Evolutionary conservation across 2,113 vertebrate genomes (phyloP).

Genomic region (Muntiacus muntjak): DNA sequence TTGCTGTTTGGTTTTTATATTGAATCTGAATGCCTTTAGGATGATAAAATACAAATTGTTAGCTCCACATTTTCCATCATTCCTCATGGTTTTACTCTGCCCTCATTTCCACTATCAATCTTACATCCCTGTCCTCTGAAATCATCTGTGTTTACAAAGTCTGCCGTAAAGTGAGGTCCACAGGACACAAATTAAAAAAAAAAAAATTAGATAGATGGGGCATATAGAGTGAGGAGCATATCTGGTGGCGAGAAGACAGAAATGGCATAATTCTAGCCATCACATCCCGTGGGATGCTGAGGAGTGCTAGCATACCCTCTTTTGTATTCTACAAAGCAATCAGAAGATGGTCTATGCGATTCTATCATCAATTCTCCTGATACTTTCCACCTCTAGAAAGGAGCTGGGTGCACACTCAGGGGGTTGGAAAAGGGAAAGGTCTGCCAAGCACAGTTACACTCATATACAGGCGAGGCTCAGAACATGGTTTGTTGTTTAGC

Average conservation of each 20-base stretch:
- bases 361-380: background rate
- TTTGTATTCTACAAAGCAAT: background rate
- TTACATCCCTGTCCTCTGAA: background rate
- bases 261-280: background rate
- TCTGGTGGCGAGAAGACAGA: background rate
- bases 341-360: background rate
- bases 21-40: background rate
- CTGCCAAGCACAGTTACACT: background rate
- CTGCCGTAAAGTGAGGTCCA: background rate
- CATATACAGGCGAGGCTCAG: background rate
- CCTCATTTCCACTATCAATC: background rate
- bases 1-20: background rate
- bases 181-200: background rate
- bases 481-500: background rate
- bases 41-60: background rate
- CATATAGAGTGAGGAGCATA: too few relatives aligned
- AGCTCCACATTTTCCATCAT: background rate
- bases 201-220: background rate
- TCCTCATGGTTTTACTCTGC: background rate
- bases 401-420: background rate
- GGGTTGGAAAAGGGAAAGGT: background rate
- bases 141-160: background rate
- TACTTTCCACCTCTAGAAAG: background rate
- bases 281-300: background rate
- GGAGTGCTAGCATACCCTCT: accelerated